phyloP scores from a whole-genome alignment of 1,140 invertebrate species.

The Kradibia gibbosae region DNA sequence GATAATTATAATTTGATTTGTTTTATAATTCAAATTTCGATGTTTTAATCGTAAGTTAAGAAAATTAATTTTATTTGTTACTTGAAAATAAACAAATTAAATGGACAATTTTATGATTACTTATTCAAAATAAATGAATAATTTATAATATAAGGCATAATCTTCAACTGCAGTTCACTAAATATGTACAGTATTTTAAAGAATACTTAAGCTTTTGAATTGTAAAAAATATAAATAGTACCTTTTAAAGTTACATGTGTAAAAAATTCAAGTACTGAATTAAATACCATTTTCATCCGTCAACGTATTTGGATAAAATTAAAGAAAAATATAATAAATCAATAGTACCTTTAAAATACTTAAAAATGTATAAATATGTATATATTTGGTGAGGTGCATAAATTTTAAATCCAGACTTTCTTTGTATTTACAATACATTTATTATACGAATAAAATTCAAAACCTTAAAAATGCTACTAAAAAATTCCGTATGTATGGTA shows the following conservation, averaged over 20 bases:
- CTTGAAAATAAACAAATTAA: neutral
- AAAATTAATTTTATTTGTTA: neutral
- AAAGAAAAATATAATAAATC: slow-evolving; percentile 6
- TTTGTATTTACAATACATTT: slow-evolving; percentile 42
- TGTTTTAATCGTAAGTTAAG: too few relatives aligned
- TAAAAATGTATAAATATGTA: slow-evolving; percentile 51
- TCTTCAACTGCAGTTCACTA: too few relatives aligned
- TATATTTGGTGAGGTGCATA: slow-evolving; percentile 46
- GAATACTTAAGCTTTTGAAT: neutral
- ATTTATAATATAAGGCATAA: neutral
- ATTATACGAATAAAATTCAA: slow-evolving; percentile 46
- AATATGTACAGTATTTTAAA: neutral
- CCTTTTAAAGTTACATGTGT: neutral
- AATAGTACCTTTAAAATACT: neutral
- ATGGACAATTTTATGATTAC: neutral
- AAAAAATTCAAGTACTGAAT: slow-evolving; percentile 13
- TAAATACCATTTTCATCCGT: neutral
- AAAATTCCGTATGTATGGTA: slow-evolving; percentile 26
- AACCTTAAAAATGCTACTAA: slow-evolving; percentile 36
- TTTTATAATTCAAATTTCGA: too few relatives aligned
- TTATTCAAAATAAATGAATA: neutral
- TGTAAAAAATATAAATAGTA: neutral
- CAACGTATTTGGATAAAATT: slow-evolving; percentile 36
- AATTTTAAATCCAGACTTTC: slow-evolving; percentile 10
- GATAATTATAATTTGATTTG: too few relatives aligned